A percentile compares a stretch with the other conserved stretches of the same genome.
Conservation (phyloP, 2,113 vertebrate genomes). For the Neofelis nebulosa region DNA sequence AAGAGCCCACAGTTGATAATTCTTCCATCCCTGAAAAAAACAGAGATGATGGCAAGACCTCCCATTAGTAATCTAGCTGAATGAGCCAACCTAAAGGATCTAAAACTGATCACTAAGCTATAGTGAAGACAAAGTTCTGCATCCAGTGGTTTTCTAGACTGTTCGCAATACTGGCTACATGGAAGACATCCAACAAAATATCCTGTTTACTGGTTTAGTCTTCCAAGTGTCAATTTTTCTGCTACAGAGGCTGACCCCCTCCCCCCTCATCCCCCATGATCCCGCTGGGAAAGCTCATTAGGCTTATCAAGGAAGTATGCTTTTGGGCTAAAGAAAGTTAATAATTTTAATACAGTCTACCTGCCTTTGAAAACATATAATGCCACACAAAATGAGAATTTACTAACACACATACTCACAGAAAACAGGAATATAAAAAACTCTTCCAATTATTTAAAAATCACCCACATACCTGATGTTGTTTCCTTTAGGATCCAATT, state of each 20-base stretch:
- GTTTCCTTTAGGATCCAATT: background rate
- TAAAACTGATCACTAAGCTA: background rate
- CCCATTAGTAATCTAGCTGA: background rate
- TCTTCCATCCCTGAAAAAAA: background rate
- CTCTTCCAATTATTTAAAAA: background rate
- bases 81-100: background rate
- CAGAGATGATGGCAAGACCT: background rate
- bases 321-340: background rate
- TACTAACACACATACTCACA: background rate
- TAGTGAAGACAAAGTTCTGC: background rate
- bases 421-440: background rate
- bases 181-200: background rate
- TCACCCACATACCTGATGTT: background rate
- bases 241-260: background rate
- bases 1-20: background rate
- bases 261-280: background rate
- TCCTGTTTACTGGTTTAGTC: background rate
- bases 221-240: background rate
- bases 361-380: conserved; percentile 16
- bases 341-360: conserved; percentile 16
- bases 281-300: background rate
- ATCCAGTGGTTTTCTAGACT: background rate
- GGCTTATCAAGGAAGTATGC: background rate
- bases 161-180: background rate
- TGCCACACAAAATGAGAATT: background rate